phyloP scores from a whole-genome alignment of 2,797 vertebrate genomes.

The Pseudochromis fuscus region DNA sequence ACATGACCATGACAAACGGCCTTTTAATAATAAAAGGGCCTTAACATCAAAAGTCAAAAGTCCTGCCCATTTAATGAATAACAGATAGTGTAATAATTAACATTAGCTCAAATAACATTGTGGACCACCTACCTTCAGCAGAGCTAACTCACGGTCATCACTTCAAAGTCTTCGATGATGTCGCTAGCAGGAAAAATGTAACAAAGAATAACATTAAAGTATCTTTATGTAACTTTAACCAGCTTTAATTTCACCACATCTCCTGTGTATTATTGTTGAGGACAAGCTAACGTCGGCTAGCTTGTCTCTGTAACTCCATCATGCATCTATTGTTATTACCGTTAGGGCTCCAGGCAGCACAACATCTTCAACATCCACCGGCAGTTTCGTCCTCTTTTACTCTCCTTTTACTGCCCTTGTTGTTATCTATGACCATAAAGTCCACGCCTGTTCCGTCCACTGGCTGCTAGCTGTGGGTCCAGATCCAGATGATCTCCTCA shows the following conservation, averaged over 20 bases:
- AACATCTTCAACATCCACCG: not conserved
- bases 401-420: too few relatives aligned
- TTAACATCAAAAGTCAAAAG: too few relatives aligned
- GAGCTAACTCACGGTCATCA: not conserved
- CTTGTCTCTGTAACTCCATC: not conserved
- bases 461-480: not conserved
- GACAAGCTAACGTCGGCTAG: conserved; percentile 31
- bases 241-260: not conserved
- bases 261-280: not conserved
- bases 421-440: not conserved
- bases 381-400: too few relatives aligned
- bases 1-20: too few relatives aligned
- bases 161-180: not conserved
- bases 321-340: not conserved
- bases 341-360: not conserved
- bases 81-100: too few relatives aligned
- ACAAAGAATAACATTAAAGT: not conserved
- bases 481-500: not conserved
- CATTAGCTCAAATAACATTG: not conserved
- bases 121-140: not conserved
- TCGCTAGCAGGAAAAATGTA: not conserved
- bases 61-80: too few relatives aligned
- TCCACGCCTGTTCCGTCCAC: not conserved
- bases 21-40: too few relatives aligned
- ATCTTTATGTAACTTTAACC: not conserved